Base-by-base conservation (phyloP, 2,888 invertebrate genomes). In the Heteromyza rotundicornis region DNA sequence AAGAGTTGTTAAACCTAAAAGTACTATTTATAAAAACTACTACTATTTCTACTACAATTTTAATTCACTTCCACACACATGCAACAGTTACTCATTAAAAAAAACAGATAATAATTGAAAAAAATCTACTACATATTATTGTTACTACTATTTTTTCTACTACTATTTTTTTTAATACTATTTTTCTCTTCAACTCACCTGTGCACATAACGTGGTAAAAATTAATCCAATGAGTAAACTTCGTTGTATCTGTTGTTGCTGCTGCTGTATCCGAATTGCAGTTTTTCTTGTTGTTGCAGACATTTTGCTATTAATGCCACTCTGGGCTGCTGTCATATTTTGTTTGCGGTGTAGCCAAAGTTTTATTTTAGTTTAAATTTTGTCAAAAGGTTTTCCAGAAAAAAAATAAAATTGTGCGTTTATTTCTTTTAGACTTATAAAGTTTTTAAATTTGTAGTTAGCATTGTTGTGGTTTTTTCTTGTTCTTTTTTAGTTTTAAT, bases 141-240 rank as follows among this genome's bases (percentile, higher is more conserved):
- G 16, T n/a, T 40, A 40, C 40, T 40, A 40, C n/a, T n/a, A n/a
- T n/a, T n/a, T n/a, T n/a, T n/a, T n/a, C n/a, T n/a, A n/a, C n/a
- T n/a, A n/a, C n/a, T n/a, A n/a, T n/a, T n/a, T n/a, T 40, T 40
- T 40, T n/a, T n/a, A 10, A 40, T n/a, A 40, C 40, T 10, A 10
- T 40, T 40, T 40, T 14, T 7, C 27, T n/a, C n/a, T n/a, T n/a
- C n/a, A n/a, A 47, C 47, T 47, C 47, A 47, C 47, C 47, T 47
- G 47, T 47, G 47, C 47, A 14, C 20, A 47, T 8, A 47, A 20
- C 7, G 47, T 47, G 19, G 47, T 47, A 8, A 47, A 47, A 47
- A 47, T 47, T 19, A 47, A 19, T 47, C 47, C 47, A 47, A 47
- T 47, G 47, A 47, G 47, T 19, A 47, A 47, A 47, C 19, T 17